Conservation (phyloP, 2,888 invertebrate genomes). For the Congeria kusceri region DNA sequence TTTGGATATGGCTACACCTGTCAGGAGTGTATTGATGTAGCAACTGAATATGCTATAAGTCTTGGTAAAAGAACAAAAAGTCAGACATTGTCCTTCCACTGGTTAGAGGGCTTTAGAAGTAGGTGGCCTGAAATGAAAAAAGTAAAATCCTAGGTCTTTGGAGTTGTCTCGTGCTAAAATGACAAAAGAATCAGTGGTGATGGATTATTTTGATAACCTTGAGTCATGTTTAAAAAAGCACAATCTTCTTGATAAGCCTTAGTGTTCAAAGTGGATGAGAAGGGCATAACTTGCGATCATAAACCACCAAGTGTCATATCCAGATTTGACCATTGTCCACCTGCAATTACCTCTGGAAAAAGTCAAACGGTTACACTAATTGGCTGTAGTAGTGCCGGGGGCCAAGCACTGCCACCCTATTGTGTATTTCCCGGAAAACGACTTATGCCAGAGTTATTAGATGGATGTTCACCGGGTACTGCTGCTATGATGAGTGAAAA, state of each 20-base stretch:
- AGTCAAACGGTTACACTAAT: slow-evolving; percentile 32
- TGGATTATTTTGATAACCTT: slow-evolving; percentile 52
- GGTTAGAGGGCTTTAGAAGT: slow-evolving; percentile 51
- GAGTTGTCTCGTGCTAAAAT: slow-evolving; percentile 24
- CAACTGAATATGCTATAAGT: slow-evolving; percentile 52
- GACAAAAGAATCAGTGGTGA: slow-evolving; percentile 22
- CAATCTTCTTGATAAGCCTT: slow-evolving; percentile 45
- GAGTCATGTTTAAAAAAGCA: no score
- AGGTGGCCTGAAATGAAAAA: slow-evolving; percentile 58
- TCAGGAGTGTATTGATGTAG: slow-evolving; percentile 52
- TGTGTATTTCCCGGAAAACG: slow-evolving; percentile 47
- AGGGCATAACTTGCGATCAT: slow-evolving; percentile 36
- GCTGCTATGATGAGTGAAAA: slow-evolving; percentile 43
- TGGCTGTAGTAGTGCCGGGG: slow-evolving; percentile 53
- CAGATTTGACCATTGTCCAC: slow-evolving; percentile 6
- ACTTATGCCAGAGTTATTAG: slow-evolving; percentile 29
- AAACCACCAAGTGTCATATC: slow-evolving; percentile 14
- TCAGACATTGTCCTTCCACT: slow-evolving; percentile 37
- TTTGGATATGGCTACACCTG: slow-evolving; percentile 29
- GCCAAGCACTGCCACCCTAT: slow-evolving; percentile 45
- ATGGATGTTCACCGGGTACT: slow-evolving; percentile 33
- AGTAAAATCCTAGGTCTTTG: slow-evolving; percentile 33
- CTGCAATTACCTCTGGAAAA: slow-evolving; percentile 20
- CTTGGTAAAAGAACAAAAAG: slow-evolving; percentile 29
- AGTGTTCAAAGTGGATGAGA: slow-evolving; percentile 63